These are phyloP conservation scores for Oryzias sinensis DNA, from an alignment of 2,797 vertebrate species.

Conservation along the genomic window DNA sequence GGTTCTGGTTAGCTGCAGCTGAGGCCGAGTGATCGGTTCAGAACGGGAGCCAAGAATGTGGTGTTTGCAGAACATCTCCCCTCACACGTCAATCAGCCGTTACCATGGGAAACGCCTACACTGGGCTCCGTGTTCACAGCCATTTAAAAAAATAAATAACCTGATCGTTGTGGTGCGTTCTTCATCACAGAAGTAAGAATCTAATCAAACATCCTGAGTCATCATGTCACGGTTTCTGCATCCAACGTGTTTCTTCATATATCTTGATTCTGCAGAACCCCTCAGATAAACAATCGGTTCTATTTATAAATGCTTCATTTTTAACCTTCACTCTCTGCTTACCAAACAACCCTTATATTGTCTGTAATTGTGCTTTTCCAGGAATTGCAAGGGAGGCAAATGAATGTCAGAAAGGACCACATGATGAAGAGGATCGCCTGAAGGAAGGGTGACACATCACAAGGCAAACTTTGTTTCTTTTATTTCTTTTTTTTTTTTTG, in stretches of 20 bases:
- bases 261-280: too few relatives aligned
- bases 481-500: neutral
- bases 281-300: too few relatives aligned
- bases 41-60: neutral
- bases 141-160: neutral
- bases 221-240: too few relatives aligned
- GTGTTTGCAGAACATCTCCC: constrained; percentile 1
- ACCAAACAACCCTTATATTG: too few relatives aligned
- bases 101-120: constrained; percentile 7
- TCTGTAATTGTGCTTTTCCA: too few relatives aligned
- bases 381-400: too few relatives aligned
- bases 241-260: too few relatives aligned
- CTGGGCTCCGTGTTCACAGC: neutral
- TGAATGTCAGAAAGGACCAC: too few relatives aligned
- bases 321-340: neutral
- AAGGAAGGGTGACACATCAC: neutral
- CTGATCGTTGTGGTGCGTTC: neutral
- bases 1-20: constrained; percentile 1
- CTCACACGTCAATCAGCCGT: constrained; percentile 12
- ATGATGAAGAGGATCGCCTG: too few relatives aligned
- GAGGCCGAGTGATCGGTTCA: neutral
- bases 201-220: too few relatives aligned
- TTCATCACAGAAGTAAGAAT: neutral
- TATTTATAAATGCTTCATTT: neutral
- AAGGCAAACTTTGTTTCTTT: neutral